Percentiles rank a stretch among this genome's conserved stretches.
These are phyloP conservation scores for Calonectris borealis DNA, from an alignment of 2,113 vertebrate species.

Conservation along the genomic window DNA sequence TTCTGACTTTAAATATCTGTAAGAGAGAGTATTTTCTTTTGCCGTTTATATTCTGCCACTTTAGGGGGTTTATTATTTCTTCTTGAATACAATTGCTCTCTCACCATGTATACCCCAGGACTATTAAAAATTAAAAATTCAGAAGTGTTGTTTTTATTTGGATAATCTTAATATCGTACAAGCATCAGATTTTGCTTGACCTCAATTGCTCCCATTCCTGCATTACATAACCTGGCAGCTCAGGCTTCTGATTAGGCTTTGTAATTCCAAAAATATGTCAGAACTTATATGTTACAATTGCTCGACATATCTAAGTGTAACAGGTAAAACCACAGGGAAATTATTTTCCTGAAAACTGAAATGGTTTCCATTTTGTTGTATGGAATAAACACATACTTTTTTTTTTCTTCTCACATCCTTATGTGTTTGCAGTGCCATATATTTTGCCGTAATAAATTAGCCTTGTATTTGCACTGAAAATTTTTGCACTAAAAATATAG, in stretches of 20 bases:
- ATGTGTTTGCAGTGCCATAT: neutral
- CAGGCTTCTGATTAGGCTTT: neutral
- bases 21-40: neutral
- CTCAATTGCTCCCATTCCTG: neutral
- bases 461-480: neutral
- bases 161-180: neutral
- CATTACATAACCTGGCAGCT: neutral
- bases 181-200: neutral
- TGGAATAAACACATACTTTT: neutral
- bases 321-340: neutral
- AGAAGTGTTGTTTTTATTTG: neutral
- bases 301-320: neutral
- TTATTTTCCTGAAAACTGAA: neutral
- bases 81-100: neutral
- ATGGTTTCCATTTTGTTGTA: neutral
- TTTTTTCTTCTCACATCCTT: neutral
- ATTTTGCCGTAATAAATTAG: neutral
- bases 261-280: neutral
- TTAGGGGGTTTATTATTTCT: neutral
- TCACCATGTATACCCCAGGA: neutral
- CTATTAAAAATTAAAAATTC: neutral
- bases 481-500: constrained; percentile 9
- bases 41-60: neutral
- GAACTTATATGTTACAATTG: neutral
- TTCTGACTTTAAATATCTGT: neutral